These are phyloP conservation scores for Emys orbicularis DNA, from an alignment of 2,797 vertebrate genomes.

Conservation along the genomic window DNA sequence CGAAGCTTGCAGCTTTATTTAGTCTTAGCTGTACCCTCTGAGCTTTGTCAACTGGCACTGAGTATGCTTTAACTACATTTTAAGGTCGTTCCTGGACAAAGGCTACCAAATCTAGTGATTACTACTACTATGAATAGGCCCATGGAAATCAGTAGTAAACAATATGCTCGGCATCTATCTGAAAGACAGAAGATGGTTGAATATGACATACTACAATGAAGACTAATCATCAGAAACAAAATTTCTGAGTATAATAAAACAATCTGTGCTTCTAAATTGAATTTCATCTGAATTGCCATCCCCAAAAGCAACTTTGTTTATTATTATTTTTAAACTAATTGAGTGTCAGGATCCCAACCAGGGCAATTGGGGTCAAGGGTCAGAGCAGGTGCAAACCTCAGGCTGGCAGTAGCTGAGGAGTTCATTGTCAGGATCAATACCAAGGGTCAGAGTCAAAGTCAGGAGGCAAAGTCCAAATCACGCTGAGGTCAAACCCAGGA, in stretches of 20 bases:
- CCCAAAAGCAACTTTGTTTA: not conserved
- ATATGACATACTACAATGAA: not conserved
- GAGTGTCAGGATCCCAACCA: too few species aligned
- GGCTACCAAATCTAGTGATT: not conserved
- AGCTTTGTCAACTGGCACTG: not conserved
- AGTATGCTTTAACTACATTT: not conserved
- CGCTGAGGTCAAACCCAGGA: too few species aligned
- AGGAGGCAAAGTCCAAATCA: too few species aligned
- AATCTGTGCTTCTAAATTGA: not conserved
- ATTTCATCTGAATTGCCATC: not conserved
- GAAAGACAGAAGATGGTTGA: not conserved
- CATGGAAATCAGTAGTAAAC: accelerated
- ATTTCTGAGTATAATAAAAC: not conserved
- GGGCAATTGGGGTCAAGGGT: too few species aligned
- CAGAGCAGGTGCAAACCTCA: too few species aligned
- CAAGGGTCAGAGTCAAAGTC: too few species aligned
- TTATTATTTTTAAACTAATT: not conserved
- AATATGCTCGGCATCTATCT: accelerated
- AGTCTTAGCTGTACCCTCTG: not conserved
- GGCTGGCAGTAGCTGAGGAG: too few species aligned
- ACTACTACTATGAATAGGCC: accelerated
- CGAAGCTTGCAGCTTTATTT: not conserved
- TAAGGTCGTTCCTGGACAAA: not conserved
- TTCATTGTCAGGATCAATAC: too few species aligned
- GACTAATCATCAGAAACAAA: not conserved